Evolutionary conservation across 2,888 invertebrate genomes (phyloP), one percentile per base, ranked within the genome.

Genomic region (Oasisia sp.): DNA sequence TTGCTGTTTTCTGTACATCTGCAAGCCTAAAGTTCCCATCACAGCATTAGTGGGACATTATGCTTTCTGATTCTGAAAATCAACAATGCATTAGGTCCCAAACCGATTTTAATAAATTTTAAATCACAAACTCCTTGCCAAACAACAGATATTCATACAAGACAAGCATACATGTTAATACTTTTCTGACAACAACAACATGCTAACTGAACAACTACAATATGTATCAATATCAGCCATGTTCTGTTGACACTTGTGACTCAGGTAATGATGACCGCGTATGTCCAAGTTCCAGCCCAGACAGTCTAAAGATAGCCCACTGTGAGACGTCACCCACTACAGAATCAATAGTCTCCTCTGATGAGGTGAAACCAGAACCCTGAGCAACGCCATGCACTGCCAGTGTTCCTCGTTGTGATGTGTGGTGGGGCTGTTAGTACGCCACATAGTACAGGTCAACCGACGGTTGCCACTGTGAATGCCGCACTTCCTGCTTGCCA

Each of bases 261-360:
- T 74, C 74, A 27, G 74, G 74, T 74, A 74, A 74, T 74, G 74
- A 74, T 74, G 74, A 7, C 74, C 74, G 7, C 19, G 74, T 7
- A 74, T 74, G 74, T 74, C 74, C 74, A 74, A 74, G 74, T 74
- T 14, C n/a, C 74, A 74, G 74, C 27, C 74, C 74, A 74, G 74
- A 74, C 74, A 27, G 74, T 74, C 74, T 74, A 74, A 74, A 74
- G 74, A 74, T 74, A 74, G 74, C 74, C 27, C 74, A 19, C 74
- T 2, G 74, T 74, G n/a, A 74, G 74, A 19, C n/a, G 74, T 74
- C 74, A 74, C 74, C 74, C 74, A 74, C 74, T n/a, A 74, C 74
- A 74, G 74, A 74, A 74, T 74, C 74, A 74, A 74, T 74, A 74
- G 74, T 74, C 74, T 74, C 74, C 74, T 74, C 74, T 27, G 74